Conservation (phyloP, 92 coral and sea anemone genomes). For the Porites cylindrica region DNA sequence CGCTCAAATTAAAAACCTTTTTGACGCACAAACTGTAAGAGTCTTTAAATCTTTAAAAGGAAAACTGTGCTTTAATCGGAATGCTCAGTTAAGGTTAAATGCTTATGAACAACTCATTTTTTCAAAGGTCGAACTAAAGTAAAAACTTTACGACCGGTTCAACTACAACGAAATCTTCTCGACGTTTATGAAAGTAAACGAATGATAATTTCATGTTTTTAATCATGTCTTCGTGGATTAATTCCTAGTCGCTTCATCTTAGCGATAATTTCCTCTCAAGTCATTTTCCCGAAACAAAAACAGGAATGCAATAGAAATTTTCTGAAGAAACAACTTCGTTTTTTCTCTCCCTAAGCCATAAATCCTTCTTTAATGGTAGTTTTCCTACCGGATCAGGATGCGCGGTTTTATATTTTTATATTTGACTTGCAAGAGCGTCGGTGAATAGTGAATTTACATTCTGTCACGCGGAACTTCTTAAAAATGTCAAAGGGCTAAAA, state of each 20-base stretch:
- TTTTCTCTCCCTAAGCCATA: constrained; percentile 1
- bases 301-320: neutral
- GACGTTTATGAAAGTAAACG: neutral
- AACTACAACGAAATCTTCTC: constrained; percentile 7
- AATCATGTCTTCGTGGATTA: neutral
- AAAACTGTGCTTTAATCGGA: neutral
- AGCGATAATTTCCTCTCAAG: neutral
- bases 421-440: neutral
- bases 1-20: no score
- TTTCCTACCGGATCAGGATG: neutral
- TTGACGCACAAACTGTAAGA: no score
- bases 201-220: neutral
- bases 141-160: neutral
- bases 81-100: neutral
- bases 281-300: neutral
- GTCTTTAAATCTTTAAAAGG: no score
- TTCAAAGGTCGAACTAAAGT: no score
- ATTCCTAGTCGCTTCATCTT: neutral
- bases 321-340: neutral
- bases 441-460: no score
- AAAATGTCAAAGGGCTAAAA: neutral
- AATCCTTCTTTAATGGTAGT: neutral
- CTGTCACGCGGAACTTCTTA: neutral
- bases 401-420: neutral
- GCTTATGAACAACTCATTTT: no score